A percentile compares a stretch with the other conserved stretches of the same genome.
phyloP scores from a whole-genome alignment of 92 coral and sea anemone genomes.

The Meandrina meandrites region DNA sequence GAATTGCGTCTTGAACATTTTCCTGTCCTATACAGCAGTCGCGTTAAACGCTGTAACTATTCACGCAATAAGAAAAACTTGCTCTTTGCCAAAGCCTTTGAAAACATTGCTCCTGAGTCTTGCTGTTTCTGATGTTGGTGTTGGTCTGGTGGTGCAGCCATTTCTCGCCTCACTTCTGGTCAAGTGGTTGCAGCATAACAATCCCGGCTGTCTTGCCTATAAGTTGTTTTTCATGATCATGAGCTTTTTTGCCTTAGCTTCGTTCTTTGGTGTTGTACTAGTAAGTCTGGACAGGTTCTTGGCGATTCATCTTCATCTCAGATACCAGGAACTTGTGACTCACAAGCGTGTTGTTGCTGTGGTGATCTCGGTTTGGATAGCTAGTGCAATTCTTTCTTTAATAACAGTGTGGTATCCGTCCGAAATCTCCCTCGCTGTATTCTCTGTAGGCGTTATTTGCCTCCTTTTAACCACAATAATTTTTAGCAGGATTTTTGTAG shows the following conservation, averaged over 20 bases:
- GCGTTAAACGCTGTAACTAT: conserved; percentile 13
- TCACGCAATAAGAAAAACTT: conserved; percentile 16
- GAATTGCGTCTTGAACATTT: conserved; percentile 1
- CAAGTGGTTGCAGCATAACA: neutral
- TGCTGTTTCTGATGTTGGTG: conserved; percentile 32
- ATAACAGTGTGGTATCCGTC: conserved; percentile 18
- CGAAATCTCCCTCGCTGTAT: conserved; percentile 1
- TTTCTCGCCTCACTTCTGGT: conserved; percentile 8
- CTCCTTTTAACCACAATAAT: conserved; percentile 1
- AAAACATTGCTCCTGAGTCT: conserved; percentile 21
- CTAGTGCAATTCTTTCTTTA: conserved; percentile 9
- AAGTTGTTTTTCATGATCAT: conserved; percentile 14
- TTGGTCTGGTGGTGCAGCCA: conserved; percentile 28
- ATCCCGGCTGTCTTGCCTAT: conserved; percentile 5
- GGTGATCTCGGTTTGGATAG: conserved; percentile 1
- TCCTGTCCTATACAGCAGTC: conserved; percentile 14
- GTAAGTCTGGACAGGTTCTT: conserved; percentile 24
- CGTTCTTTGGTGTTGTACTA: conserved; percentile 23
- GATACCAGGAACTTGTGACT: conserved; percentile 27
- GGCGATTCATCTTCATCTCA: conserved; percentile 23
- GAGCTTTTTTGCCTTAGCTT: conserved; percentile 21
- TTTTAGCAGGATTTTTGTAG: conserved; percentile 20
- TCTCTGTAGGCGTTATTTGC: conserved; percentile 3
- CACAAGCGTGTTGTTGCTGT: neutral
- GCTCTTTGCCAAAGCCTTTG: conserved; percentile 13